These are phyloP conservation scores for Gasterosteus nipponicus DNA, from an alignment of 2,113 vertebrate genomes.

Conservation along the genomic window DNA sequence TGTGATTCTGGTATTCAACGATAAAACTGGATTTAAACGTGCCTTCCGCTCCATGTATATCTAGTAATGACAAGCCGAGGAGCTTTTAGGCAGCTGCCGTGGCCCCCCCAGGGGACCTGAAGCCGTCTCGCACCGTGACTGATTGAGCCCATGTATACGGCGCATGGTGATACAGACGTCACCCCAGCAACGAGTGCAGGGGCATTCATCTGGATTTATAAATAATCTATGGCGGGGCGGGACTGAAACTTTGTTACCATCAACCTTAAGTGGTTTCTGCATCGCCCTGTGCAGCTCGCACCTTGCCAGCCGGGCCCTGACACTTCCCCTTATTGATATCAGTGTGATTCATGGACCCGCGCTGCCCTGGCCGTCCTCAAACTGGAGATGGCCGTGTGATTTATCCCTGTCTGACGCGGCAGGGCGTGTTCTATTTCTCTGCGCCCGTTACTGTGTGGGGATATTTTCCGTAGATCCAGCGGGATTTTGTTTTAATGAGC, in stretches of 20 bases:
- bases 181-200: conserved; percentile 12
- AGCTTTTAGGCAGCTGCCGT: neutral
- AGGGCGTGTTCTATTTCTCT: conserved; percentile 19
- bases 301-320: conserved; percentile 58
- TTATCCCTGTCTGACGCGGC: conserved; percentile 60
- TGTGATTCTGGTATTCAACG: neutral
- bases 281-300: conserved; percentile 52
- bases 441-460: neutral
- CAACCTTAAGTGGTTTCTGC: conserved; percentile 68
- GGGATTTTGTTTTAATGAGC: conserved; percentile 52
- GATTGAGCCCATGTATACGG: conserved; percentile 16
- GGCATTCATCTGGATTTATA: conserved; percentile 69
- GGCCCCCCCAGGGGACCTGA: neutral
- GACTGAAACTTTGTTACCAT: conserved; percentile 71
- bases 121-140: conserved; percentile 25
- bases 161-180: conserved; percentile 55
- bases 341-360: conserved; percentile 73
- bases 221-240: conserved; percentile 58
- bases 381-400: conserved; percentile 67
- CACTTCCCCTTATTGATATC: conserved; percentile 79
- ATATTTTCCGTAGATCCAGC: conserved; percentile 26
- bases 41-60: neutral
- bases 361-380: conserved; percentile 62
- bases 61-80: neutral
- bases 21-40: neutral